Evolutionary conservation across 2,888 invertebrate species (phyloP).

Genomic region (Erebia palarica): DNA sequence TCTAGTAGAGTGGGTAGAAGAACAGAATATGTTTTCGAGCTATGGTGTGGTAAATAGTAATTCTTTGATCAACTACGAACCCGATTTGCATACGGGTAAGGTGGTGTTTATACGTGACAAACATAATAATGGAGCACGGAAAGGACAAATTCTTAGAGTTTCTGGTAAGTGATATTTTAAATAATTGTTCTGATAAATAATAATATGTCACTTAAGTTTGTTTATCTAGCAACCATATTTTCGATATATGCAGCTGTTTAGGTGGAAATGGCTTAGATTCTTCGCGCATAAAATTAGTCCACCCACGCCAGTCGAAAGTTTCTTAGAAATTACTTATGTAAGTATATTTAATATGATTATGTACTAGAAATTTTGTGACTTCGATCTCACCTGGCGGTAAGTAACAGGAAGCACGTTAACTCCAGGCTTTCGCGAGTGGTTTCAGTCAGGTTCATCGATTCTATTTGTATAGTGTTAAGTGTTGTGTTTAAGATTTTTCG

Average conservation of each 20-base stretch:
- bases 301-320: background rate
- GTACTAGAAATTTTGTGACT: too few relatives aligned
- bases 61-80: constrained; percentile 46
- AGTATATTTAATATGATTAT: too few relatives aligned
- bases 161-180: constrained; percentile 52
- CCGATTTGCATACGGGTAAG: constrained; percentile 53
- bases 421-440: too few relatives aligned
- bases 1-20: constrained; percentile 65
- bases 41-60: constrained; percentile 58
- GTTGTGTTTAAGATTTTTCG: too few relatives aligned
- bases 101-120: constrained; percentile 50
- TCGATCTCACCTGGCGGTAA: background rate
- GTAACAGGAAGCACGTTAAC: too few relatives aligned
- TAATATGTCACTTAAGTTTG: background rate
- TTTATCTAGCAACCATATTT: background rate
- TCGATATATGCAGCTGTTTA: too few relatives aligned
- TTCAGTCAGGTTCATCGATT: too few relatives aligned
- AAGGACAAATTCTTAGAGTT: constrained; percentile 56
- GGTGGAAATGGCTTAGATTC: too few relatives aligned
- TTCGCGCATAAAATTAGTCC: background rate
- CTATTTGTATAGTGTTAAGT: too few relatives aligned
- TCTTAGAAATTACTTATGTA: background rate
- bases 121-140: constrained; percentile 46
- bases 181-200: background rate
- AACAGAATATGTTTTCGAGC: constrained; percentile 52